Conservation (phyloP, 2,888 invertebrate genomes). For the Hofmannophila pseudospretella region DNA sequence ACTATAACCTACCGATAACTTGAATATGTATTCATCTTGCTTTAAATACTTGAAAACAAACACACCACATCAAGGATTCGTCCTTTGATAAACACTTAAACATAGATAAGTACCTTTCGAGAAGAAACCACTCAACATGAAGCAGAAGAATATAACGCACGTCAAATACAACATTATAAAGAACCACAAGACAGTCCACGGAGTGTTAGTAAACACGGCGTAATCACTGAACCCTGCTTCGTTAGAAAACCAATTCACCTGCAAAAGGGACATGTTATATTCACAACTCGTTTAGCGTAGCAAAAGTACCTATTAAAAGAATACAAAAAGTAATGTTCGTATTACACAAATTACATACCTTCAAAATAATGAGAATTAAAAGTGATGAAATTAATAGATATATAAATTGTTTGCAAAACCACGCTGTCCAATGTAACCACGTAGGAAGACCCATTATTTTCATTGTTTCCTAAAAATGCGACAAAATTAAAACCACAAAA, state of each 20-base stretch:
- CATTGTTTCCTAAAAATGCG: constrained; percentile 86
- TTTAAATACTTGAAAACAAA: no score
- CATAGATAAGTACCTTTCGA: constrained; percentile 84
- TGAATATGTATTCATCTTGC: no score
- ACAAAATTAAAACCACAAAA: no score
- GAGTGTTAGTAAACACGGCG: constrained; percentile 83
- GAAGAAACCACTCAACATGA: constrained; percentile 88
- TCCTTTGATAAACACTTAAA: no score
- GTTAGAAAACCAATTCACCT: constrained; percentile 75
- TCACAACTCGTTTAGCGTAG: not conserved
- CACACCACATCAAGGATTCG: no score
- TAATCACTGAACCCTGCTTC: constrained; percentile 63
- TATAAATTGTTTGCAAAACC: constrained; percentile 88
- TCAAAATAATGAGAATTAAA: constrained; percentile 77
- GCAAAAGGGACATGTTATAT: constrained; percentile 18
- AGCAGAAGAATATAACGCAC: constrained; percentile 86
- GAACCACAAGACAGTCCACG: constrained; percentile 82
- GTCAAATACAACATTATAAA: constrained; percentile 84
- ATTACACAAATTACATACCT: constrained; percentile 62
- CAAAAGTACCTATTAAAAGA: no score
- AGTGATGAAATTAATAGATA: constrained; percentile 80
- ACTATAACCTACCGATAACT: no score
- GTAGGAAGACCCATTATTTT: constrained; percentile 93
- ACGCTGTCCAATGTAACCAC: constrained; percentile 91
- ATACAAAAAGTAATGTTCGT: no score